Evolutionary conservation across 2,797 vertebrate species (phyloP).

Genomic region (Sebastes nivosus): DNA sequence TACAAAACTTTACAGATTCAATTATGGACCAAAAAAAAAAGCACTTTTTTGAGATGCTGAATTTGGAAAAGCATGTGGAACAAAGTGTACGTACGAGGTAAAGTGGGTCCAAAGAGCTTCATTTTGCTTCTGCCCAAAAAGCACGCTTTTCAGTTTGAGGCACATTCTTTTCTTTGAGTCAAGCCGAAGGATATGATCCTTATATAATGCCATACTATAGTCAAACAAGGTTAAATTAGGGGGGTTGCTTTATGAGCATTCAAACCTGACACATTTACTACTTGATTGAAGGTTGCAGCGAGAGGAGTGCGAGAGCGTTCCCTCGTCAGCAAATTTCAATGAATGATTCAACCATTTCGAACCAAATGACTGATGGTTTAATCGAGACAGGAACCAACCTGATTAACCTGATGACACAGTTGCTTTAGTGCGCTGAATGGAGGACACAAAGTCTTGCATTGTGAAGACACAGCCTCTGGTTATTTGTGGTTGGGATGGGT

Average conservation of each 20-base stretch:
- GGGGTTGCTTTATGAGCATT: constrained; percentile 67
- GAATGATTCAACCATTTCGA: constrained; percentile 30
- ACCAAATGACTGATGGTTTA: constrained; percentile 24
- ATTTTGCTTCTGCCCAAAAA: constrained; percentile 11
- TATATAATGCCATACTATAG: constrained; percentile 29
- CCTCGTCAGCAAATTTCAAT: constrained; percentile 52
- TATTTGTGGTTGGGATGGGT: neutral
- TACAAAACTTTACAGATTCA: neutral
- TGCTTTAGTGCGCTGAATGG: constrained; percentile 6
- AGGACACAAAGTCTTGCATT: constrained; percentile 22
- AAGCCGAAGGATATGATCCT: constrained; percentile 6
- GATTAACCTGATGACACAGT: constrained; percentile 37
- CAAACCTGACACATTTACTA: constrained; percentile 71
- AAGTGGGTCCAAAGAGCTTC: constrained; percentile 2
- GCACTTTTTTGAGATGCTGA: neutral
- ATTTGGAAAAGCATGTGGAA: neutral
- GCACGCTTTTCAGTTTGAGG: neutral
- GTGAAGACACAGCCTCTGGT: constrained; percentile 26
- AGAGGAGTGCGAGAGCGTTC: constrained; percentile 12
- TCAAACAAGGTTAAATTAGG: constrained; percentile 51
- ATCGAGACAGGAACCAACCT: constrained; percentile 64
- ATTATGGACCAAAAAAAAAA: neutral
- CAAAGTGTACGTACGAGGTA: neutral
- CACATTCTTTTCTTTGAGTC: constrained; percentile 48
- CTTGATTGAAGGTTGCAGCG: constrained; percentile 69